Base-by-base conservation (phyloP, 2,888 invertebrate genomes). In the Syrista parreyssii region DNA sequence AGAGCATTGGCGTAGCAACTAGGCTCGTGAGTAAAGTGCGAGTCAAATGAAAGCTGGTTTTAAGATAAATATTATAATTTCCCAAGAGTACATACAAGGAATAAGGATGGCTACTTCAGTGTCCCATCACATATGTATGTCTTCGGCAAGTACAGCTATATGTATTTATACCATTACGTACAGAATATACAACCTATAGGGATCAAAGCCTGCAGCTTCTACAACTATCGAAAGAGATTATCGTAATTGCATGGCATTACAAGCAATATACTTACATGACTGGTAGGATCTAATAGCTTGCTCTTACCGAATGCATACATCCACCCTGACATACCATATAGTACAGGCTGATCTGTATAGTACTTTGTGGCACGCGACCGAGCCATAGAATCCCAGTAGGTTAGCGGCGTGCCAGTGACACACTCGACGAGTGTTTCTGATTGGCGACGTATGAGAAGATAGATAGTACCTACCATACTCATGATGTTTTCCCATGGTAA, bases 341-440 rank as follows among this genome's bases (percentile, higher is more conserved):
- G 55, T 23, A 55, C 9, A 9, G 23, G 55, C 55, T 55, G 55
- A 55, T 55, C 55, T 23, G 55, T 55, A 55, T 30, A 75, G 33
- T 40, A 35, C 68, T 72, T 68, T 75, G 84, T 83, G 89, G 88
- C 90, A 89, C 88, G 88, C 88, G 88, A 86, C 88, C 89, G 84
- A 86, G 86, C 87, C 87, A 88, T 88, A 87, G 87, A 88, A 87
- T 86, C 87, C 86, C 85, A 77, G 80, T 85, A 81, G 78, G 80
- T 77, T 79, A 31, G 71, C 12, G 82, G 88, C 83, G 86, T 91
- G 91, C 86, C 87, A 83, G 85, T 91, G 91, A 91, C 91, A 90
- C 88, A 86, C 87, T 87, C 87, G 86, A 88, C 88, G 91, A 90
- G 91, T 91, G 91, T 91, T 91, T 86, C 89, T 91, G 91, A 91